Evolutionary conservation across 2,797 vertebrate genomes (phyloP), one percentile per base, ranked within the genome.

Genomic region (Kryptopterus vitreolus): DNA sequence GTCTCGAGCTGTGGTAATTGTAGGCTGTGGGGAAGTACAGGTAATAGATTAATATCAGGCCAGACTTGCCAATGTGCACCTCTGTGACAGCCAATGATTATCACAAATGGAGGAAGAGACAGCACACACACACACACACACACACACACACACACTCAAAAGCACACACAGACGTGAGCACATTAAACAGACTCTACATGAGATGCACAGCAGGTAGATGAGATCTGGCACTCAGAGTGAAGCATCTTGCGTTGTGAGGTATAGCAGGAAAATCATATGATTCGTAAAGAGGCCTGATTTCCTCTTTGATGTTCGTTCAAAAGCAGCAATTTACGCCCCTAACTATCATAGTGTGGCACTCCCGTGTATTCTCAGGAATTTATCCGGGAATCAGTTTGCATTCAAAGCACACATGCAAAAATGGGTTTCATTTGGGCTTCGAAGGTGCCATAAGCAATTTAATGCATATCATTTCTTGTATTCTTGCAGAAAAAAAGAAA

Each of bases 11-110:
- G 74, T 35, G 81, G 86, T 87, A 86, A 88, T 88, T 86, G 85
- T 81, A 83, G 80, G 86, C 86, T 84, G 83, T 86, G 89, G 88
- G 87, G 89, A 90, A 88, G 88, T 90, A 85, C 89, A 92, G 92
- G 90, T 93, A 94, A 93, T 93, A 89, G 90, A 93, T 92, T 93
- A 92, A 94, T 93, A 92, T 90, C 89, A 90, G 88, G 88, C 89
- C 87, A 89, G 86, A 88, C 88, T 88, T 81, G 84, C 83, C 89
- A 87, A 76, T 82, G 82, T 86, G 79, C 87, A 87, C 85, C 81
- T 81, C 79, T 83, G 79, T 92, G 90, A 91, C 92, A 93, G 86
- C 89, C 91, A 90, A 88, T 92, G 89, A 93, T 93, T 92, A 92
- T 92, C 88, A 69, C 89, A 92, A 91, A 91, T 87, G 92, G 75